phyloP scores from a whole-genome alignment of 2,888 invertebrate species.

The Cylloceria caligata region DNA sequence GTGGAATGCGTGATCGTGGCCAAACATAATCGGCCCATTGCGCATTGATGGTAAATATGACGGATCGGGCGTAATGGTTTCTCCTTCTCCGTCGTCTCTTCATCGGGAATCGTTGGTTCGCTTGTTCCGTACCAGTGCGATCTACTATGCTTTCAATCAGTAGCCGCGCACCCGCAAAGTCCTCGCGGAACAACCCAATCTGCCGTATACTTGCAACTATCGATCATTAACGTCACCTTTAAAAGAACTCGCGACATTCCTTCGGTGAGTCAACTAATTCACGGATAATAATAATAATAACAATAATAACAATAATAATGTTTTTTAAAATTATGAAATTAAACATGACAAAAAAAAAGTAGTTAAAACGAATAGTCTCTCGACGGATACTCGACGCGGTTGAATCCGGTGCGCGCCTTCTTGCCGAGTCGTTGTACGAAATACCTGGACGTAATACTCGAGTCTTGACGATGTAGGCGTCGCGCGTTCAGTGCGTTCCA shows the following conservation, averaged over 20 bases:
- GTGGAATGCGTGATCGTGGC: constrained; percentile 52
- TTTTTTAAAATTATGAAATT: too few relatives aligned
- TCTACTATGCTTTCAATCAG: background rate
- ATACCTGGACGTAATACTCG: constrained; percentile 54
- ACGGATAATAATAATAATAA: too few relatives aligned
- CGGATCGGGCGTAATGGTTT: constrained; percentile 25
- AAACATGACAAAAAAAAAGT: too few relatives aligned
- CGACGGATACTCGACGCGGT: constrained; percentile 1
- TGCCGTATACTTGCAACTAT: too few relatives aligned
- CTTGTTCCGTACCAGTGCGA: background rate
- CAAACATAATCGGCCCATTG: constrained; percentile 63
- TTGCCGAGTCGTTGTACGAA: constrained; percentile 46
- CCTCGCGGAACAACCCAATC: background rate
- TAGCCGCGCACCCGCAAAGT: too few relatives aligned
- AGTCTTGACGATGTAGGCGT: constrained; percentile 49
- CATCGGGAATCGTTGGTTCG: background rate
- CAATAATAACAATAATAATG: too few relatives aligned
- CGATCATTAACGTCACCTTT: too few relatives aligned
- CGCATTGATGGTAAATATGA: constrained; percentile 50
- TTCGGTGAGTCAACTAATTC: too few relatives aligned
- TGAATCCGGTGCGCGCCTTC: background rate
- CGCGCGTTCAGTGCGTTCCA: constrained; percentile 60
- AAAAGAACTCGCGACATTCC: too few relatives aligned
- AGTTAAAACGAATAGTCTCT: constrained; percentile 35
- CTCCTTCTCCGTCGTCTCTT: background rate